Evolutionary conservation across 2,797 vertebrate genomes (phyloP).

Genomic region (Sebastes oblongus): DNA sequence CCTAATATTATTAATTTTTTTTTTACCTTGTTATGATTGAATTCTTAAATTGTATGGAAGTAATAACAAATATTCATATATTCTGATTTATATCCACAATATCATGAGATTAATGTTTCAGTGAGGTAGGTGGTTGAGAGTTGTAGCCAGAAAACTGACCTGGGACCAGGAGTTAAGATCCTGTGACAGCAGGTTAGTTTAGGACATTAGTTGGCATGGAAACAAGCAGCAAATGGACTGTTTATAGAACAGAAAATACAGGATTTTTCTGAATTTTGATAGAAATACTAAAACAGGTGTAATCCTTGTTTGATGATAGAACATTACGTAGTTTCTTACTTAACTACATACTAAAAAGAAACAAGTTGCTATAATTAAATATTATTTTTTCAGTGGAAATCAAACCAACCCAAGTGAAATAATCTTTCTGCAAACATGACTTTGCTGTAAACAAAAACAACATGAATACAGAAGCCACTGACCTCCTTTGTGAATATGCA

Average conservation of each 20-base stretch:
- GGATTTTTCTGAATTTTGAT: neutral
- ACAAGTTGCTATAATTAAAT: too few relatives aligned
- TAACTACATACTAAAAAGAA: neutral
- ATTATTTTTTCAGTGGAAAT: too few relatives aligned
- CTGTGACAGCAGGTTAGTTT: neutral
- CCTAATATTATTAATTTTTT: neutral
- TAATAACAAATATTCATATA: neutral
- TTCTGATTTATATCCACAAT: neutral
- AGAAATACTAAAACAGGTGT: neutral
- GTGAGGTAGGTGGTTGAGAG: neutral
- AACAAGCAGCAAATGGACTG: neutral
- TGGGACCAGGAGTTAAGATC: neutral
- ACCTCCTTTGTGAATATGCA: conserved; percentile 27
- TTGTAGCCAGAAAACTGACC: neutral
- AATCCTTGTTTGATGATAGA: neutral
- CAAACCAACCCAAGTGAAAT: neutral
- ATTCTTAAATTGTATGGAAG: neutral
- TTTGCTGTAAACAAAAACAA: conserved; percentile 1
- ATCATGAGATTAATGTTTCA: neutral
- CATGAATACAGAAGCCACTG: neutral
- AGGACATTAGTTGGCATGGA: neutral
- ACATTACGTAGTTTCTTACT: neutral
- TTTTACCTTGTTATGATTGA: neutral
- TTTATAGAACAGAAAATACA: neutral
- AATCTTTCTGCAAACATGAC: neutral